phyloP scores from a whole-genome alignment of 2,113 vertebrate species.

The Oceanites oceanicus region DNA sequence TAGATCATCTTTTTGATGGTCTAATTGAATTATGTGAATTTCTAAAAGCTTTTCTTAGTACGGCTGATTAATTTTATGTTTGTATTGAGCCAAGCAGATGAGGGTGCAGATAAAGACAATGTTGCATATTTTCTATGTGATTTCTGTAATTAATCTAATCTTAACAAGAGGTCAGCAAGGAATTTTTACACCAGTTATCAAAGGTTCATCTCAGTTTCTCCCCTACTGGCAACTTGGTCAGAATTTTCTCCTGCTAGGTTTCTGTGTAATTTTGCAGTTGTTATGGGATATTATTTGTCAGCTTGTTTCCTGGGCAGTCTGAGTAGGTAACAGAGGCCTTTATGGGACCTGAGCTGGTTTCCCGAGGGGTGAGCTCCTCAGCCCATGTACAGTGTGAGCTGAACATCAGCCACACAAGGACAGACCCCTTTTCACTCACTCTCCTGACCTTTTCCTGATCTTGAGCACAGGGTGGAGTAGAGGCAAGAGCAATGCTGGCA shows the following conservation, averaged over 20 bases:
- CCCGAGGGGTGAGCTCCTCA: not conserved
- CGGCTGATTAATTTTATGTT: not conserved
- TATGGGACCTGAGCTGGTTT: not conserved
- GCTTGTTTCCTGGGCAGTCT: not conserved
- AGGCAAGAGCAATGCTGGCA: not conserved
- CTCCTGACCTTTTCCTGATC: not conserved
- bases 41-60: not conserved
- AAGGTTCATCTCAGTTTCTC: not conserved
- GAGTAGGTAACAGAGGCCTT: not conserved
- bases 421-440: not conserved
- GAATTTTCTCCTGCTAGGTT: not conserved
- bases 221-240: not conserved
- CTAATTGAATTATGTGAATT: slow-evolving; percentile 37
- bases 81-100: not conserved
- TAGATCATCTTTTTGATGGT: slow-evolving; percentile 23
- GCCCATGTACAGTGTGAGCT: not conserved
- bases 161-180: not conserved
- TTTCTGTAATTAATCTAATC: not conserved
- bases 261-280: not conserved
- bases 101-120: not conserved
- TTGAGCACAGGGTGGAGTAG: accelerated
- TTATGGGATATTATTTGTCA: not conserved
- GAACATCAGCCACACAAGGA: not conserved
- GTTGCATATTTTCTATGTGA: not conserved
- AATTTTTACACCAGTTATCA: not conserved